A percentile compares a stretch with the other conserved stretches of the same genome.
These are phyloP conservation scores for Drosophila setifemur DNA, from an alignment of 1,140 invertebrate genomes.

Conservation along the genomic window DNA sequence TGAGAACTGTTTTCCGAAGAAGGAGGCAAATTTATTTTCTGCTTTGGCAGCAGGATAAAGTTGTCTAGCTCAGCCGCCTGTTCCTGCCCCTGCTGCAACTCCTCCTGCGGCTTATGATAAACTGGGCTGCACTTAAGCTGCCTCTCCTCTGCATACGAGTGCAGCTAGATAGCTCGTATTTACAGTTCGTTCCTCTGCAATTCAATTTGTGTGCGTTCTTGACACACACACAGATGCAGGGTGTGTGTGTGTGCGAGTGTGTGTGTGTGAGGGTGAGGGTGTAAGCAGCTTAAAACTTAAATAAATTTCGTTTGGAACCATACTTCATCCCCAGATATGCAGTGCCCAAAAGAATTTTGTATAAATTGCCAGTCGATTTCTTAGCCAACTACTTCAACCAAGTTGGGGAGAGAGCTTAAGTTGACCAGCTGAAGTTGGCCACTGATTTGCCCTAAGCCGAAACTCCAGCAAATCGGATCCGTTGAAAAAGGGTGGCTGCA, in stretches of 20 bases:
- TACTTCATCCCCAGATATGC: constrained; percentile 15
- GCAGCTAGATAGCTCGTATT: constrained; percentile 48
- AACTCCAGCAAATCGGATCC: neutral
- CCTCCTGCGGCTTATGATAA: constrained; percentile 62
- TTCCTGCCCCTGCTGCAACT: constrained; percentile 21
- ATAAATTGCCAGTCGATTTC: constrained; percentile 49
- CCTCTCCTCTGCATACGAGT: constrained; percentile 22
- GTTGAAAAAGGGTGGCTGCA: neutral
- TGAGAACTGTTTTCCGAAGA: neutral
- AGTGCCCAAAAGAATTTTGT: neutral
- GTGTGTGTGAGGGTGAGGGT: neutral
- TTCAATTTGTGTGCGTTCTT: constrained; percentile 62
- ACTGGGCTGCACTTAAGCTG: constrained; percentile 62
- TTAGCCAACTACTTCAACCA: constrained; percentile 12
- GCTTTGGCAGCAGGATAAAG: constrained; percentile 60
- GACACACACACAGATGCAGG: no score
- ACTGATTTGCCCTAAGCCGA: neutral
- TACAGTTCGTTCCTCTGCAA: constrained; percentile 48
- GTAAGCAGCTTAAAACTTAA: constrained; percentile 72
- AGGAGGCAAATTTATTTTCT: constrained; percentile 61
- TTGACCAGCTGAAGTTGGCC: constrained; percentile 27
- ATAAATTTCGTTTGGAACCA: constrained; percentile 57
- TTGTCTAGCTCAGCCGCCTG: constrained; percentile 53
- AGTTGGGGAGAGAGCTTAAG: neutral
- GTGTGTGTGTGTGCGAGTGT: neutral